Percentiles rank a stretch among this genome's conserved stretches.
These are phyloP conservation scores for Atta cephalotes DNA, from an alignment of 1,140 invertebrate species.

Conservation along the genomic window DNA sequence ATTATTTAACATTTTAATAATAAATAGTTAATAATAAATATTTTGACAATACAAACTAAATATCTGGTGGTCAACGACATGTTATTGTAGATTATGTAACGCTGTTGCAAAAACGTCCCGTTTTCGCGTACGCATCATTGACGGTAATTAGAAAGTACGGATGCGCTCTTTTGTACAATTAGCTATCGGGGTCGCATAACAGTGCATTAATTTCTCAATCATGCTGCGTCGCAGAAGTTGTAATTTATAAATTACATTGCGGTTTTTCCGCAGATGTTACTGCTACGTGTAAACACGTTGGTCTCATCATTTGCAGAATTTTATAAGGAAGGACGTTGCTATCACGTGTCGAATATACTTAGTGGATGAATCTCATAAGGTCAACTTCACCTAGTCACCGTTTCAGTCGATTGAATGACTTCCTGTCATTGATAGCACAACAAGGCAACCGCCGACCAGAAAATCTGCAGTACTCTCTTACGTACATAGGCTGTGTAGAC, in stretches of 20 bases:
- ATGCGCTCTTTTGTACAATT: constrained; percentile 56
- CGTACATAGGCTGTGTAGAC: neutral
- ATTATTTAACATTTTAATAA: neutral
- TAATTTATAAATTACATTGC: constrained; percentile 53
- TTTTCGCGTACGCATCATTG: constrained; percentile 32
- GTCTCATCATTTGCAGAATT: constrained; percentile 1
- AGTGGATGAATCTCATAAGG: constrained; percentile 24
- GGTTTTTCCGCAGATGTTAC: neutral
- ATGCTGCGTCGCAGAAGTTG: constrained; percentile 3
- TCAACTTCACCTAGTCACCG: constrained; percentile 41
- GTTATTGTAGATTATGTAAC: constrained; percentile 9
- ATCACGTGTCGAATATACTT: constrained; percentile 22
- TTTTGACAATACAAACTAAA: neutral
- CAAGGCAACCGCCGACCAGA: neutral
- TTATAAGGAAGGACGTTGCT: constrained; percentile 38
- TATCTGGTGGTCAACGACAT: neutral
- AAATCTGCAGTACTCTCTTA: constrained; percentile 4
- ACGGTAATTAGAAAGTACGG: constrained; percentile 57
- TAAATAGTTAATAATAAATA: neutral
- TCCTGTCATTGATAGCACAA: neutral
- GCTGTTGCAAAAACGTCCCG: constrained; percentile 1
- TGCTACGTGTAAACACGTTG: neutral
- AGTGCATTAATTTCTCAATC: constrained; percentile 57
- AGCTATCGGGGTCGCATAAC: constrained; percentile 56
- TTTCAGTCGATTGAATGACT: neutral